Evolutionary conservation across 2,113 vertebrate species (phyloP).

Genomic region (Phainopepla nitens): DNA sequence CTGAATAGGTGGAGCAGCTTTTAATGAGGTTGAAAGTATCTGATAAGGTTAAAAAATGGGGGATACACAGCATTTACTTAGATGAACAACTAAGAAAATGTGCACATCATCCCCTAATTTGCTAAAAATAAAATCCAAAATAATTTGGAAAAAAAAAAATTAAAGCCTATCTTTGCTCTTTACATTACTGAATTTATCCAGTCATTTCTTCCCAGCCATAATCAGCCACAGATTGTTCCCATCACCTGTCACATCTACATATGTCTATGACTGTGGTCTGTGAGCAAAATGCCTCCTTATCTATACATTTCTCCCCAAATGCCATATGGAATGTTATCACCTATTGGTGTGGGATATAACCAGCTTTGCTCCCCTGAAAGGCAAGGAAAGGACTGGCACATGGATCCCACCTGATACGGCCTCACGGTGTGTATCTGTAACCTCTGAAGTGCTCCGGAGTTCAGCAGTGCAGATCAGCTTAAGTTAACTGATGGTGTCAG

Average conservation of each 20-base stretch:
- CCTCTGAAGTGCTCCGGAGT: not conserved
- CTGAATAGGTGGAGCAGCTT: not conserved
- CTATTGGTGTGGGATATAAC: not conserved
- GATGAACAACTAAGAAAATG: not conserved
- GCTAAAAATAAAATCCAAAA: not conserved
- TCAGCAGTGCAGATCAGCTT: not conserved
- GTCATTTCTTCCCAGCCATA: not conserved
- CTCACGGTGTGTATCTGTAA: not conserved
- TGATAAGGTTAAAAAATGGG: not conserved
- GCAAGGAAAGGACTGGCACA: not conserved
- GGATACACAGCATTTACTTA: not conserved
- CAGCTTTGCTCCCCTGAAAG: not conserved
- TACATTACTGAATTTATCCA: not conserved
- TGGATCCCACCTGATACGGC: not conserved
- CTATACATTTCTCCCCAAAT: not conserved
- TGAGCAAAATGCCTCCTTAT: not conserved
- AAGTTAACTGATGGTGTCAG: not conserved
- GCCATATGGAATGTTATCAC: fast-evolving
- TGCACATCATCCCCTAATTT: not conserved
- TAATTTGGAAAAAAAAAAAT: not conserved
- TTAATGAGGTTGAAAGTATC: not conserved
- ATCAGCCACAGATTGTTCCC: not conserved
- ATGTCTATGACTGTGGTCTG: not conserved
- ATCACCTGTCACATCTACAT: not conserved
- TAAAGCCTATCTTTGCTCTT: not conserved